These are phyloP conservation scores for Rutilus rutilus DNA, from an alignment of 2,113 vertebrate species.

Conservation along the genomic window DNA sequence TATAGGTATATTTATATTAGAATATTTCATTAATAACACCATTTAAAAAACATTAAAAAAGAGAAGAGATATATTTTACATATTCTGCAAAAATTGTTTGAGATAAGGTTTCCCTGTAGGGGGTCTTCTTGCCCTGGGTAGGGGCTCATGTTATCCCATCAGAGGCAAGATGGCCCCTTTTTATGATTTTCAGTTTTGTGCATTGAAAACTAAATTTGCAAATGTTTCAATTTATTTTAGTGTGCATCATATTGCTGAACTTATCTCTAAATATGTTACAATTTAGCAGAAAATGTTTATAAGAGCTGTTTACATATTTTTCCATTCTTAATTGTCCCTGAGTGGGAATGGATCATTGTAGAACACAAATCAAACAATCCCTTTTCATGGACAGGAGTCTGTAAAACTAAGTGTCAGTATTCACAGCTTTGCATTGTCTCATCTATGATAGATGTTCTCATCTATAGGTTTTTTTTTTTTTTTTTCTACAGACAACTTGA, in stretches of 20 bases:
- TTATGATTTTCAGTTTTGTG: no score
- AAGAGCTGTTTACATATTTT: no score
- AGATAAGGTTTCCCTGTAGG: no score
- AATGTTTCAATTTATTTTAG: no score
- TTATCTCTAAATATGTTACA: no score
- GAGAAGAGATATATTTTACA: background rate
- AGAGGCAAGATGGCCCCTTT: no score
- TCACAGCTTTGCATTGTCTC: constrained; percentile 22
- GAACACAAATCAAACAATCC: background rate
- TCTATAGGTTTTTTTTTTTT: background rate
- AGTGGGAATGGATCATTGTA: background rate
- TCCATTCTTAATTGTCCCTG: background rate
- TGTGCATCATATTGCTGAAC: no score
- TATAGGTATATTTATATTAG: background rate
- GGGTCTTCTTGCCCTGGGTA: no score
- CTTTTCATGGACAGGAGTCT: background rate
- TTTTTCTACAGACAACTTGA: constrained; percentile 62
- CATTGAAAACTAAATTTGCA: no score
- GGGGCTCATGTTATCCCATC: no score
- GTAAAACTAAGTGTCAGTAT: background rate
- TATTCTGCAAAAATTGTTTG: background rate
- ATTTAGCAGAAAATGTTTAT: no score
- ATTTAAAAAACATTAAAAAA: background rate
- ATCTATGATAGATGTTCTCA: constrained; percentile 49
- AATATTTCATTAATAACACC: background rate